Evolutionary conservation across 2,113 vertebrate genomes (phyloP).

Genomic region (human): DNA sequence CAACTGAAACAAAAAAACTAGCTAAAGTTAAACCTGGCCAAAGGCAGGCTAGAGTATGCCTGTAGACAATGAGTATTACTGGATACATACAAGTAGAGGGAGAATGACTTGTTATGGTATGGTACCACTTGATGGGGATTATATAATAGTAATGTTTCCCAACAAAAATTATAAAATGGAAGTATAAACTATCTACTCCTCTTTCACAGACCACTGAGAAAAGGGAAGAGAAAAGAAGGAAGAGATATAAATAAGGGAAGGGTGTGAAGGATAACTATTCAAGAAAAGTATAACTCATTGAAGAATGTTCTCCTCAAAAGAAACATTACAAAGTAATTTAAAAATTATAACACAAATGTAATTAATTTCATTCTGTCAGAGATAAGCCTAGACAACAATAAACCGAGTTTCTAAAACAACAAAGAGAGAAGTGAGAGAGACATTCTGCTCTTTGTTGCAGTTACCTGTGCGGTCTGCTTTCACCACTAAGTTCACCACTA

Average conservation of each 20-base stretch:
- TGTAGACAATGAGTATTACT: not conserved
- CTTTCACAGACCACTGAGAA: not conserved
- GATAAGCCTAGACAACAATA: not conserved
- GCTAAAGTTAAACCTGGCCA: not conserved
- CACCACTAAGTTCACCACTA: not conserved
- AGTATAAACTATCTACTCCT: not conserved
- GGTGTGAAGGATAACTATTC: not conserved
- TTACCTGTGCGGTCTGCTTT: not conserved
- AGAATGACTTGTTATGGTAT: not conserved
- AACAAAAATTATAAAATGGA: slow-evolving; percentile 16
- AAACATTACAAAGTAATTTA: not conserved
- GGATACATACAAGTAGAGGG: not conserved
- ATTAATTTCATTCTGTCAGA: slow-evolving; percentile 28
- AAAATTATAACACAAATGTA: slow-evolving; percentile 31
- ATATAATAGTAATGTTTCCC: not conserved
- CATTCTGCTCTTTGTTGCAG: not conserved
- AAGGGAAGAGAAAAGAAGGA: not conserved
- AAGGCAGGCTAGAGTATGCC: not conserved
- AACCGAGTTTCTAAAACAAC: not conserved
- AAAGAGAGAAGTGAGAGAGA: not conserved
- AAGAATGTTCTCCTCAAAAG: slow-evolving; percentile 13
- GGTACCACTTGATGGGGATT: not conserved
- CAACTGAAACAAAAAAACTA: slow-evolving; percentile 5
- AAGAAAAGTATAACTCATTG: not conserved
- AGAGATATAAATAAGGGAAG: not conserved